Evolutionary conservation across 2,113 vertebrate genomes (phyloP).

Genomic region (Galemys pyrenaicus): DNA sequence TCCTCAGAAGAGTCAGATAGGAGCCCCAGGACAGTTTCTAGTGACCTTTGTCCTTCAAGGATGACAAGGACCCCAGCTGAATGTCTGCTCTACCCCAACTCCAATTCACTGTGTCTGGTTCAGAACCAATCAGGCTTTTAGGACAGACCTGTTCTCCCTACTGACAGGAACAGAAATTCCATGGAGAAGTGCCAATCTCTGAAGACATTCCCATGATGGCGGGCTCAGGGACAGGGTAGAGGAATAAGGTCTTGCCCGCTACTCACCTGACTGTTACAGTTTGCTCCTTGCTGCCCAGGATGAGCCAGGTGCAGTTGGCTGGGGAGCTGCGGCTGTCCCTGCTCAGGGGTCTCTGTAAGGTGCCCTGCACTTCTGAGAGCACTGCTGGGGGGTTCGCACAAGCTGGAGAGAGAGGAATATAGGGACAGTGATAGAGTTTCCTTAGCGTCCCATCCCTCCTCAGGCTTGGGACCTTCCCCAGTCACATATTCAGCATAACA

Average conservation of each 20-base stretch:
- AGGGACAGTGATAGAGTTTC: not conserved
- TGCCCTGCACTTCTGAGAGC: slow-evolving; percentile 71
- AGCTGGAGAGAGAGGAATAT: slow-evolving; percentile 45
- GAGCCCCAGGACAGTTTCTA: not conserved
- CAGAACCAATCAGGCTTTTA: slow-evolving; percentile 21
- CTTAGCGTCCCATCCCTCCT: not conserved
- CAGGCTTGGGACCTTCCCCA: not conserved
- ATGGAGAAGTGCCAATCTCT: not conserved
- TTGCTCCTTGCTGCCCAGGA: slow-evolving; percentile 73
- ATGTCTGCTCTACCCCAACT: not conserved
- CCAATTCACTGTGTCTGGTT: not conserved
- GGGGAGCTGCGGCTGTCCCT: slow-evolving; percentile 40
- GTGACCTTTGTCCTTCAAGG: not conserved
- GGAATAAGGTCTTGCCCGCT: not conserved
- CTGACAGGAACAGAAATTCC: not conserved
- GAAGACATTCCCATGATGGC: not conserved
- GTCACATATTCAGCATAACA: not conserved
- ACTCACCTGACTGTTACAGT: slow-evolving; percentile 78
- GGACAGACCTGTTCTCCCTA: not conserved
- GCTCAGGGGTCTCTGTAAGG: slow-evolving; percentile 69
- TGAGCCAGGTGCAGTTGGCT: slow-evolving; percentile 79
- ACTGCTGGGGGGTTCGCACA: slow-evolving; percentile 72
- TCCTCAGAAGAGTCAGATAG: not conserved
- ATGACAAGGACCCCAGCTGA: not conserved
- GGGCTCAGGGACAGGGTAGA: not conserved